Percentiles rank a stretch among this genome's conserved stretches.
Evolutionary conservation across 2,888 invertebrate genomes (phyloP).

Genomic region (Orthosia incerta): DNA sequence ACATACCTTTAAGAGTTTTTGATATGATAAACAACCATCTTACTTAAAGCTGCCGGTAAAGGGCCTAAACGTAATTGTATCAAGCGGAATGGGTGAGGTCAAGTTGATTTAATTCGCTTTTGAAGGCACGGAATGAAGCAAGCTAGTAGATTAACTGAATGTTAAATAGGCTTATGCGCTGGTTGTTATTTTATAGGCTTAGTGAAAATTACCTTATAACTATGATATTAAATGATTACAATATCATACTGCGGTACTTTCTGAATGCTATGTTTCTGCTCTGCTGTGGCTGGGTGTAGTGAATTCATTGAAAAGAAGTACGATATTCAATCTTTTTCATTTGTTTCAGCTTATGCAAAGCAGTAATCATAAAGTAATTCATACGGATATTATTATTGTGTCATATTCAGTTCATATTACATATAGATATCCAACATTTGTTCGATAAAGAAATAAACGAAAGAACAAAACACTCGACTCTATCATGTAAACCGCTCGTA

Average conservation of each 20-base stretch:
- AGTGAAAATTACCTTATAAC: constrained; percentile 24
- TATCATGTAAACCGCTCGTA: constrained; percentile 26
- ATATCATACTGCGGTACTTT: no score
- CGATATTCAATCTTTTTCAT: not conserved
- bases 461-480: constrained; percentile 8
- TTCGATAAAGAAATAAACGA: not conserved
- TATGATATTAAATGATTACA: constrained; percentile 3
- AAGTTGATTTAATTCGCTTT: constrained; percentile 60
- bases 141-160: constrained; percentile 43
- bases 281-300: no score
- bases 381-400: not conserved
- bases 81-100: constrained; percentile 55
- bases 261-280: no score
- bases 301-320: not conserved
- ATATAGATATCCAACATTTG: not conserved
- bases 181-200: constrained; percentile 44
- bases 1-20: no score
- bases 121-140: constrained; percentile 34
- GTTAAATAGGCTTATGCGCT: constrained; percentile 45
- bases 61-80: constrained; percentile 65
- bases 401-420: not conserved
- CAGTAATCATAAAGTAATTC: not conserved
- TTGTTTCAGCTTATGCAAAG: not conserved
- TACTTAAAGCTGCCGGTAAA: constrained; percentile 48
- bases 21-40: not conserved